phyloP scores from a whole-genome alignment of 2,113 vertebrate species.

The Xiphias gladius region DNA sequence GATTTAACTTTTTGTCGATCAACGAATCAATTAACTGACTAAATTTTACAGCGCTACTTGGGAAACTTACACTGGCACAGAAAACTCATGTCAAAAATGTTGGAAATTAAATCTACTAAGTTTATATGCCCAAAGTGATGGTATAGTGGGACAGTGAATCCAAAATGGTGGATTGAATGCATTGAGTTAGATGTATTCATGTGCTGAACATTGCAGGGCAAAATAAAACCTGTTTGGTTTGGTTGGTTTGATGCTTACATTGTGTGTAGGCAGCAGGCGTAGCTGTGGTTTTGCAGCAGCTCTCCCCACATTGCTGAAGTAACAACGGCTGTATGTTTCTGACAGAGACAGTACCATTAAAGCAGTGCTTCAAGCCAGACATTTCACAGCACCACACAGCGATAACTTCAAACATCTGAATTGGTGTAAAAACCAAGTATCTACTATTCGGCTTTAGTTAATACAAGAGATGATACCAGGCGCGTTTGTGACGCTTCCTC shows the following conservation, averaged over 20 bases:
- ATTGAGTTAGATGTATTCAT: background rate
- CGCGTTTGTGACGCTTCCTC: slow-evolving; percentile 23
- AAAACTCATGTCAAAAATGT: too few relatives aligned
- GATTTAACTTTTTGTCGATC: background rate
- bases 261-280: slow-evolving; percentile 17
- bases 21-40: background rate
- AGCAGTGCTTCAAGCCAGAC: background rate
- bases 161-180: slow-evolving; percentile 1
- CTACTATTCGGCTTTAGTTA: slow-evolving; percentile 15
- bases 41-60: background rate
- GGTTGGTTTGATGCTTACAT: background rate
- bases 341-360: slow-evolving; percentile 37
- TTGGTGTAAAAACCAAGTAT: slow-evolving; percentile 16
- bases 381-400: background rate
- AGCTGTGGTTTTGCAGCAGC: background rate
- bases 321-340: slow-evolving; percentile 37
- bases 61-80: background rate
- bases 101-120: too few relatives aligned
- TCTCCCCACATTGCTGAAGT: background rate
- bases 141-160: background rate
- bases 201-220: background rate
- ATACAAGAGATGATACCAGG: slow-evolving; percentile 15
- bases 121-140: background rate
- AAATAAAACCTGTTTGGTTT: slow-evolving; percentile 9
- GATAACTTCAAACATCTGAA: slow-evolving; percentile 14